These are phyloP conservation scores for Zhuqinia jingwanae DNA, from an alignment of 2,888 invertebrate species.

Conservation along the genomic window DNA sequence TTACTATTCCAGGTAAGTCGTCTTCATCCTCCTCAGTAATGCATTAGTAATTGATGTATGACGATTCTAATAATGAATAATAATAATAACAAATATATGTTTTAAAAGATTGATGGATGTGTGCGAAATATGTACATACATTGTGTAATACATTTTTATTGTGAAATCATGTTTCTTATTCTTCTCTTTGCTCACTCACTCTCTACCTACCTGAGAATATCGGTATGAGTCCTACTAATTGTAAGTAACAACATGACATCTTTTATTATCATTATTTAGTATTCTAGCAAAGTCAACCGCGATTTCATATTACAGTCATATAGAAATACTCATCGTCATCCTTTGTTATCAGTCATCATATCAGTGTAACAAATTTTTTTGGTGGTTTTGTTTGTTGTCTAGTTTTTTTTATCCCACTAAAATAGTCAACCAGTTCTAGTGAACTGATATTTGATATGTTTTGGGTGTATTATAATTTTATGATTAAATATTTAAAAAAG, in stretches of 20 bases:
- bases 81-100: conserved; percentile 19
- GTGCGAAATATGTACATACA: conserved; percentile 46
- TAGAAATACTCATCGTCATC: background rate
- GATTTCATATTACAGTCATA: no score
- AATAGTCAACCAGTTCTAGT: conserved; percentile 10
- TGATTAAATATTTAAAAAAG: no score
- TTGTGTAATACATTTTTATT: conserved; percentile 19
- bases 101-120: conserved; percentile 45
- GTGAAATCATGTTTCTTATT: conserved; percentile 19
- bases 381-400: background rate
- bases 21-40: background rate
- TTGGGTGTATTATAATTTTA: background rate
- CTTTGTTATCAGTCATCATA: background rate
- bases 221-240: no score
- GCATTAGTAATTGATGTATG: background rate
- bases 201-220: background rate
- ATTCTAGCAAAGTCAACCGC: conserved; percentile 21
- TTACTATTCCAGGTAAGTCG: conserved; percentile 64
- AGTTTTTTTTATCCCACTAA: background rate
- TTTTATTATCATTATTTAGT: conserved; percentile 25
- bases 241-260: conserved; percentile 7
- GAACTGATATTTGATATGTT: background rate
- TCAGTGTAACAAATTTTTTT: no score
- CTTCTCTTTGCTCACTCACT: no score
- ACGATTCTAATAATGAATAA: background rate